Conservation (phyloP, 2,888 invertebrate genomes). For the Unio pictorum region DNA sequence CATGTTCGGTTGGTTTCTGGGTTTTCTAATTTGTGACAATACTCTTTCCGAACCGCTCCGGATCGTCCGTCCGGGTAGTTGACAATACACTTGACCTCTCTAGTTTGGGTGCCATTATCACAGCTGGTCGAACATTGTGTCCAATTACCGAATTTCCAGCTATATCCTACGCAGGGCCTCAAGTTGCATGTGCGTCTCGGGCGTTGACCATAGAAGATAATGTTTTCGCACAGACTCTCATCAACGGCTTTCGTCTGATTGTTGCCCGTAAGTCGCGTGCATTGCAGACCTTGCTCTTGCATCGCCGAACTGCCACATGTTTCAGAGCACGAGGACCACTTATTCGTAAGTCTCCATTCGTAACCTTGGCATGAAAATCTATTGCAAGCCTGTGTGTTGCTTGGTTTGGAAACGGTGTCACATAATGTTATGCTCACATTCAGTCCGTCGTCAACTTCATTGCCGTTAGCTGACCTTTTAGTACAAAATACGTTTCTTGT, state of each 20-base stretch:
- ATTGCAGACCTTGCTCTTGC: slow-evolving; percentile 15
- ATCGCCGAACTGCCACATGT: slow-evolving; percentile 31
- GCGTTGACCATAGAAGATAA: slow-evolving; percentile 4
- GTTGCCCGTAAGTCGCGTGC: slow-evolving; percentile 4
- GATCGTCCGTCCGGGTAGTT: no score
- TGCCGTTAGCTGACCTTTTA: slow-evolving; percentile 2
- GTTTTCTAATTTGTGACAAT: no score
- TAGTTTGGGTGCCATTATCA: slow-evolving; percentile 12
- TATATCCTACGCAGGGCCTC: slow-evolving; percentile 13
- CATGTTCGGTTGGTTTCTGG: no score
- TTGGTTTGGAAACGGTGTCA: slow-evolving; percentile 12
- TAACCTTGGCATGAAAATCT: slow-evolving; percentile 18
- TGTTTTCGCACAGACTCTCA: slow-evolving; percentile 12
- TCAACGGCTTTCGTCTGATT: slow-evolving; percentile 8
- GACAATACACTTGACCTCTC: slow-evolving; percentile 22
- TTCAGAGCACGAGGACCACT: slow-evolving; percentile 34
- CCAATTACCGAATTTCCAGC: slow-evolving; percentile 21
- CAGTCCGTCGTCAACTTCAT: slow-evolving; percentile 15
- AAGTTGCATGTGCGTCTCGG: slow-evolving; percentile 23
- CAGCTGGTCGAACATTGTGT: slow-evolving; percentile 21
- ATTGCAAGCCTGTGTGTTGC: slow-evolving; percentile 15
- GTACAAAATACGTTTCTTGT: slow-evolving; percentile 24
- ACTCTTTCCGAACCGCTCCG: no score
- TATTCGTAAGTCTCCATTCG: slow-evolving; percentile 13
- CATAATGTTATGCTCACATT: slow-evolving; percentile 22